Percentiles rank a stretch among this genome's conserved stretches.
These are phyloP conservation scores for Mandrillus leucophaeus DNA, from an alignment of 2,113 vertebrate species.

Conservation along the genomic window DNA sequence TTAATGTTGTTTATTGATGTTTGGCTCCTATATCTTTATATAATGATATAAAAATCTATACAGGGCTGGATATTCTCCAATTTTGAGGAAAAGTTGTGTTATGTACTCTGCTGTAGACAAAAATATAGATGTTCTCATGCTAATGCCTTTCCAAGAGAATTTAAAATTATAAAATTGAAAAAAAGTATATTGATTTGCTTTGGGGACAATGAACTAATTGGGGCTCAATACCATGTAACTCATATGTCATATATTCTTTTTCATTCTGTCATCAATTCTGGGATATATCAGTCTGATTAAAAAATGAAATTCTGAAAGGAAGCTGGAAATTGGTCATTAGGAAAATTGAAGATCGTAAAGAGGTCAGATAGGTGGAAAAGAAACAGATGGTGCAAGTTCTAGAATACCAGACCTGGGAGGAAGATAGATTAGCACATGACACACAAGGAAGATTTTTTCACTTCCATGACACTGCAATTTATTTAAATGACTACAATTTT, in stretches of 20 bases:
- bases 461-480: neutral
- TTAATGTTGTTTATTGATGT: neutral
- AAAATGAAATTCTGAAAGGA: neutral
- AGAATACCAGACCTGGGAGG: neutral
- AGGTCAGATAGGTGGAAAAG: neutral
- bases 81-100: neutral
- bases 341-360: neutral
- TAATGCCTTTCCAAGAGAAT: neutral
- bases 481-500: neutral
- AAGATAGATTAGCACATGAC: neutral
- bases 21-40: neutral
- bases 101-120: neutral
- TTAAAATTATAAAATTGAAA: neutral
- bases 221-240: neutral
- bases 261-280: neutral
- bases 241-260: neutral
- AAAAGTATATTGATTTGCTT: neutral
- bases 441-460: neutral
- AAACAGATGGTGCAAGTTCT: neutral
- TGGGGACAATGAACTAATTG: neutral
- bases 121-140: neutral
- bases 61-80: neutral
- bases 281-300: neutral
- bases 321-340: neutral
- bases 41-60: slow-evolving; percentile 25